Evolutionary conservation across 1,140 invertebrate species (phyloP), one percentile per base, ranked within the genome.

Genomic region (Glomeris maerens): DNA sequence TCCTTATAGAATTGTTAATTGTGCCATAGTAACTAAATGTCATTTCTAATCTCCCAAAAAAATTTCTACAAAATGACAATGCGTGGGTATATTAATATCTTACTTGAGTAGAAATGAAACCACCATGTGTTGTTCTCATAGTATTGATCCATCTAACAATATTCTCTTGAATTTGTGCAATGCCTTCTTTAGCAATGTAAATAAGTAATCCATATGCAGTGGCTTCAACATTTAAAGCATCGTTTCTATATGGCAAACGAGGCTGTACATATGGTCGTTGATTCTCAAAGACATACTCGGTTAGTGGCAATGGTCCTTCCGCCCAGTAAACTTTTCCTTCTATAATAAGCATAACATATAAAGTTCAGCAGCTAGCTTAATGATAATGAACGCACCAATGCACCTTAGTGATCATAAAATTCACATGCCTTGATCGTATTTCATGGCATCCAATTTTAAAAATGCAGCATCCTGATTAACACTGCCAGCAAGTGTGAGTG

Each of bases 101-200:
- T 57, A 75, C 76, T 61, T 74, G 66, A 17, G 73, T 73, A 5
- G 74, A 74, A 31, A 77, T 68, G 60, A 78, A 76, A 13, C 69
- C 75, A 45, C 66, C 69, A 55, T 73, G 67, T 22, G 65, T 65
- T 58, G 75, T 71, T 45, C 75, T 62, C 69, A 78, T 74, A 3
- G 68, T 69, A 55, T 73, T 73, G 2, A 79, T 58, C 76, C 77
- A 79, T 39, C 65, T 61, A 48, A 79, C 76, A 49, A 76, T 73
- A 36, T 66, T 61, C 41, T 72, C 68, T 39, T 65, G 58, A 17
- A 79, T 74, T 20, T 13, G 10, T 13, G 63, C 64, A 23, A 72
- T 57, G 1, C 72, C 71, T 26, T 72, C 70, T 4, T 66, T 55
- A 2, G 62, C 57, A 13, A 73, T 59, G 46, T 74, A 72, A 1